Evolutionary conservation across 2,888 invertebrate genomes (phyloP).

Genomic region (Nemapogon koenigi): DNA sequence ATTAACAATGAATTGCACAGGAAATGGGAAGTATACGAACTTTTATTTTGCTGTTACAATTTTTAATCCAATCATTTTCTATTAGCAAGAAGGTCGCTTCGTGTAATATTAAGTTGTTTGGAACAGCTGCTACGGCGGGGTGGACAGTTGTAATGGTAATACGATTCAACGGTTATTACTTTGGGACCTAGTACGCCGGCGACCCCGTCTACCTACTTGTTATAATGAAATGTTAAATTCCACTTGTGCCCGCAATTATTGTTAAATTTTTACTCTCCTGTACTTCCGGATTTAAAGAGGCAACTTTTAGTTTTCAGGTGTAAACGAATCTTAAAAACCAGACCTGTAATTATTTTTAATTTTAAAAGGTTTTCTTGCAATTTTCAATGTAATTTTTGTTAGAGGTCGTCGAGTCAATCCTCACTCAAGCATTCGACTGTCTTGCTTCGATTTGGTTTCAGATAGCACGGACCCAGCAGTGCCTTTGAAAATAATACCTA

Average conservation of each 20-base stretch:
- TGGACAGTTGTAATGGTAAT: conserved; percentile 60
- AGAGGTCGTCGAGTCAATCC: no score
- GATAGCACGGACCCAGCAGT: no score
- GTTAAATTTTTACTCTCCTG: neutral
- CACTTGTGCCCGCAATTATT: conserved; percentile 37
- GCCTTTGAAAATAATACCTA: no score
- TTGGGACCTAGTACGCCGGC: conserved; percentile 14
- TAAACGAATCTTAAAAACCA: no score
- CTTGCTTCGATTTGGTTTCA: no score
- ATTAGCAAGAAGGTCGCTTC: conserved; percentile 1
- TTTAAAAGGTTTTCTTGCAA: no score
- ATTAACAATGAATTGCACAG: no score
- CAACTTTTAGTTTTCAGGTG: no score
- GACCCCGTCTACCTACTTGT: conserved; percentile 23
- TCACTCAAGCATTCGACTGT: no score
- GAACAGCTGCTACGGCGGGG: conserved; percentile 42
- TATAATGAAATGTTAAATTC: conserved; percentile 54
- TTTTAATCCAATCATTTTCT: conserved; percentile 2
- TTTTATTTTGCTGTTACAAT: neutral
- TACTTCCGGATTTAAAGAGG: neutral
- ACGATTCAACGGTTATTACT: conserved; percentile 58
- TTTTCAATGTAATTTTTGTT: no score
- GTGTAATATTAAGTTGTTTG: conserved; percentile 52
- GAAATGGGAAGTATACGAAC: no score
- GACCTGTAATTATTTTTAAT: no score